Evolutionary conservation across 2,888 invertebrate species (phyloP).

Genomic region (Cerastoderma edule): DNA sequence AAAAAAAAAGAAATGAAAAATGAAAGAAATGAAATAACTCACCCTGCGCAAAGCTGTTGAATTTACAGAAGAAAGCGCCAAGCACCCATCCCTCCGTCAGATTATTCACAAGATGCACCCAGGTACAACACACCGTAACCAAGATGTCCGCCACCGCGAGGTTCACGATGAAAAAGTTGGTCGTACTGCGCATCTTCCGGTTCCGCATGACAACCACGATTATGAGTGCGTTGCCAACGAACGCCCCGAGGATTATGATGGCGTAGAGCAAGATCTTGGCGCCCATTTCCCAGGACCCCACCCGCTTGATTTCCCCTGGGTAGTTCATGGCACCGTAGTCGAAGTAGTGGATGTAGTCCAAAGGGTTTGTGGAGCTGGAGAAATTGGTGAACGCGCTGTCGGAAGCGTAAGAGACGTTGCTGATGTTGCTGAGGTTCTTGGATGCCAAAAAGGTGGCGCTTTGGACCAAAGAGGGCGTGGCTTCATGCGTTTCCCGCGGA

Average conservation of each 20-base stretch:
- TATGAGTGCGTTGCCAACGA: constrained; percentile 61
- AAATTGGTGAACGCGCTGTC: too few relatives aligned
- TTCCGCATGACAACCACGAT: constrained; percentile 63
- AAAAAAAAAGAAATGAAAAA: too few relatives aligned
- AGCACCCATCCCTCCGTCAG: constrained; percentile 92
- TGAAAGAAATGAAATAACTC: constrained; percentile 68
- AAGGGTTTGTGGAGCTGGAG: too few relatives aligned
- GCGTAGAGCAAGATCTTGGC: constrained; percentile 58
- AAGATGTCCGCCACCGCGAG: constrained; percentile 80
- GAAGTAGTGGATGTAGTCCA: neutral
- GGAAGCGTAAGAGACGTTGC: too few relatives aligned
- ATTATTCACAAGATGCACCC: constrained; percentile 90
- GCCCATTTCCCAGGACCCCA: constrained; percentile 56
- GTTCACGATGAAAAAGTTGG: constrained; percentile 77
- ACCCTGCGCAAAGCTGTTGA: constrained; percentile 92
- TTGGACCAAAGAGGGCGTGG: too few relatives aligned
- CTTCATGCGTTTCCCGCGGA: too few relatives aligned
- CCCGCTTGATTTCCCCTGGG: constrained; percentile 35
- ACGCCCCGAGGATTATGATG: constrained; percentile 54
- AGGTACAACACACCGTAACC: constrained; percentile 87
- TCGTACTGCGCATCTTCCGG: constrained; percentile 69
- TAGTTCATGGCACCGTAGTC: constrained; percentile 37
- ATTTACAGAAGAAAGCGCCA: constrained; percentile 89
- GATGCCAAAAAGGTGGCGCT: too few relatives aligned
- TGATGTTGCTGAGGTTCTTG: too few relatives aligned